Evolutionary conservation across 2,113 vertebrate species (phyloP).

Genomic region (Rallus limicola): DNA sequence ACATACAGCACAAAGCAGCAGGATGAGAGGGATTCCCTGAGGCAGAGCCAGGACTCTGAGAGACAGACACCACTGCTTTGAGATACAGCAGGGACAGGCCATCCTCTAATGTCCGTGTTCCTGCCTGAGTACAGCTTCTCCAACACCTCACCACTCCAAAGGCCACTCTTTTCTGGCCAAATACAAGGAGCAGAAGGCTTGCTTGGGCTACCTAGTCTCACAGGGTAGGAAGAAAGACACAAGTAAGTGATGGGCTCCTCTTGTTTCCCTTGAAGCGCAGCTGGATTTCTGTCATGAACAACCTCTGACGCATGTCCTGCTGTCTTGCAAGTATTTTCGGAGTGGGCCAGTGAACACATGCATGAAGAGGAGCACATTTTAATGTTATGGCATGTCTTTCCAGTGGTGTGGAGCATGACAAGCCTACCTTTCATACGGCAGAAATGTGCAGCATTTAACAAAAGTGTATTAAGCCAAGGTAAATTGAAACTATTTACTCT

Average conservation of each 20-base stretch:
- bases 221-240: background rate
- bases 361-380: background rate
- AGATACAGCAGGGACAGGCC: background rate
- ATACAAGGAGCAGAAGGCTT: background rate
- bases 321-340: background rate
- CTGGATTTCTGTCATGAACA: background rate
- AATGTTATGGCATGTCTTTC: background rate
- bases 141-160: background rate
- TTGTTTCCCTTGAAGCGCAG: background rate
- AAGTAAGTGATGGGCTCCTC: background rate
- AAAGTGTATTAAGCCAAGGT: background rate
- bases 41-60: background rate
- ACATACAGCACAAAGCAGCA: background rate
- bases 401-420: background rate
- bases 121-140: background rate
- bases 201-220: background rate
- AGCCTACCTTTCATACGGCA: background rate
- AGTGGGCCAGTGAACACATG: background rate
- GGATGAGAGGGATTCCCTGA: background rate
- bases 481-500: background rate
- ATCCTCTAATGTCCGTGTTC: background rate
- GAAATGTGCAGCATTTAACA: background rate
- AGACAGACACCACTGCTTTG: background rate
- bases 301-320: background rate
- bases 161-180: background rate